Percentiles rank a stretch among this genome's conserved stretches.
Conservation (phyloP, 2,797 vertebrate species). For the Spinus olivaceus region DNA sequence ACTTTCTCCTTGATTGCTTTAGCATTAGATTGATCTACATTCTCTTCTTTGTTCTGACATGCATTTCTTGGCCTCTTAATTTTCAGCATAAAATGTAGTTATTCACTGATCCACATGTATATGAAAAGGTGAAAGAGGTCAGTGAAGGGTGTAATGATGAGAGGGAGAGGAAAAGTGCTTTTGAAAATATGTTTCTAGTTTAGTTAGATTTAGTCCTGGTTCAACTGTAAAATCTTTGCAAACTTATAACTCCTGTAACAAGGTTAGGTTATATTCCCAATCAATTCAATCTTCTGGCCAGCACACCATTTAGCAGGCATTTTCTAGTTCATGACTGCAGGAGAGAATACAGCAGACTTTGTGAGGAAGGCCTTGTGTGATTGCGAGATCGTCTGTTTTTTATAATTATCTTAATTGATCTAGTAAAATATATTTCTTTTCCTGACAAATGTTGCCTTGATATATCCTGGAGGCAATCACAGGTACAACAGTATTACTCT, state of each 20-base stretch:
- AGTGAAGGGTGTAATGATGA: not conserved
- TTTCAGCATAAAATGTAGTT: constrained; percentile 7
- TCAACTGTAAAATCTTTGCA: not conserved
- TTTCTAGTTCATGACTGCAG: constrained; percentile 3
- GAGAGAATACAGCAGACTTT: not conserved
- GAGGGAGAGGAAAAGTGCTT: not conserved
- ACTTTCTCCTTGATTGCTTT: not conserved
- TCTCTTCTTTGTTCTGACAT: not conserved
- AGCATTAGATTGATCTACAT: not conserved
- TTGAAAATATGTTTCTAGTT: not conserved
- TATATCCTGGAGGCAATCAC: constrained; percentile 3
- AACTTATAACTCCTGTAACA: not conserved
- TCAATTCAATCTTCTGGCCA: not conserved
- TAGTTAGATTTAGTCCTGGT: not conserved
- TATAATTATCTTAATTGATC: constrained; percentile 7
- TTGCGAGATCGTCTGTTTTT: not conserved
- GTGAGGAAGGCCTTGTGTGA: not conserved
- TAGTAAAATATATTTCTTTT: constrained; percentile 1
- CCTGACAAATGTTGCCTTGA: not conserved
- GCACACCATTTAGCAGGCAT: not conserved
- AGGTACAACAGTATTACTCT: not conserved
- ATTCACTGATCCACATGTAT: not conserved
- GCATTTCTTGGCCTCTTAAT: constrained; percentile 5
- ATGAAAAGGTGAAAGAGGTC: not conserved
- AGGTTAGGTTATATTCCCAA: not conserved